A percentile compares a stretch with the other conserved stretches of the same genome.
These are phyloP conservation scores for Scaptodrosophila latifasciaeformis DNA, from an alignment of 2,888 invertebrate genomes.

Conservation along the genomic window DNA sequence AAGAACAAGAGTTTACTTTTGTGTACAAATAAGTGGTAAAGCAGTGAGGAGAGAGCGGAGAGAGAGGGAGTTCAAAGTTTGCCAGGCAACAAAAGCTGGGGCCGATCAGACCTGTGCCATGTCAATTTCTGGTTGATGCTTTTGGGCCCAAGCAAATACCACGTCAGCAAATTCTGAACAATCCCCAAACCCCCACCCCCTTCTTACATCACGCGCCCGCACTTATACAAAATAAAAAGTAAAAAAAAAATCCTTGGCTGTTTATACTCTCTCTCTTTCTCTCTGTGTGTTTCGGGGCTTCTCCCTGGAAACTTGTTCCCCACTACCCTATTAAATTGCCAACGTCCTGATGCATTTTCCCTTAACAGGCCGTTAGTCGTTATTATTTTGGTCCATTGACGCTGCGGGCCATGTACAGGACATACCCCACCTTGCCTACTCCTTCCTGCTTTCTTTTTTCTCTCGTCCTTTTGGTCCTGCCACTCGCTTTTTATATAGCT, in stretches of 20 bases:
- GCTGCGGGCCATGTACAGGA: slow-evolving; percentile 61
- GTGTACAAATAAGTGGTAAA: slow-evolving; percentile 60
- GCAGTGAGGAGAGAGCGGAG: too few relatives aligned
- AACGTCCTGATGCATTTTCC: slow-evolving; percentile 54
- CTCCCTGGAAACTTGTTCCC: background rate
- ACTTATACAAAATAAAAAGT: too few relatives aligned
- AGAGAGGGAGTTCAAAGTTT: slow-evolving; percentile 16
- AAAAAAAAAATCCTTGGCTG: slow-evolving; percentile 66
- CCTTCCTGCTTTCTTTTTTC: slow-evolving; percentile 26
- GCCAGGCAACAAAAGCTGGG: slow-evolving; percentile 30
- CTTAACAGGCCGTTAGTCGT: slow-evolving; percentile 66
- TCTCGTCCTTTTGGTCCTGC: slow-evolving; percentile 5
- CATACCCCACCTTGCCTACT: too few relatives aligned
- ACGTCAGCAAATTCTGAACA: slow-evolving; percentile 56
- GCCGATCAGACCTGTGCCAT: slow-evolving; percentile 36
- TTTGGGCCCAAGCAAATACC: slow-evolving; percentile 44
- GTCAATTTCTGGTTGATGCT: too few relatives aligned
- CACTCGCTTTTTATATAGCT: slow-evolving; percentile 19
- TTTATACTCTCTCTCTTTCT: background rate
- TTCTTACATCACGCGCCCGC: slow-evolving; percentile 64
- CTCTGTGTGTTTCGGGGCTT: too few relatives aligned
- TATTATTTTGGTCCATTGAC: slow-evolving; percentile 74
- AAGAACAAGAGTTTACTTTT: slow-evolving; percentile 72
- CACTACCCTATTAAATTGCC: slow-evolving; percentile 9
- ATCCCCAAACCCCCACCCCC: slow-evolving; percentile 5